Conservation (phyloP, 2,888 invertebrate species). For the Opisthograptis luteolata region DNA sequence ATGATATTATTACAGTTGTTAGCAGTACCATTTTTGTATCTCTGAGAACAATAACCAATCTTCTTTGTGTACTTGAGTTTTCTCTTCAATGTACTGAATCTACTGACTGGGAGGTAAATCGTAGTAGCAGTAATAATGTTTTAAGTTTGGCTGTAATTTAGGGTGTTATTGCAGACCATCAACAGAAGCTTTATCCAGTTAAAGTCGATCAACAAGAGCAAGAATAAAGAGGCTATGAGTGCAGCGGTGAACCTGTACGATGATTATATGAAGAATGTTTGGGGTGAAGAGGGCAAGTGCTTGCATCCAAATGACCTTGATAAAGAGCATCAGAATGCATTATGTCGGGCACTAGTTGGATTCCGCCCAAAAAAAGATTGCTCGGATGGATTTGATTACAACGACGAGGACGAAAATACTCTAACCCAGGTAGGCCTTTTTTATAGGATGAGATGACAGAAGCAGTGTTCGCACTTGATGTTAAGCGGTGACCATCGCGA, state of each 20-base stretch:
- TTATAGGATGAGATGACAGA: no score
- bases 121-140: no score
- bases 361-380: conserved; percentile 62
- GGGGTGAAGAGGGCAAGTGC: not conserved
- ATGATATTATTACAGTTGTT: no score
- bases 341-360: conserved; percentile 92
- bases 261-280: not conserved
- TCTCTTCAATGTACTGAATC: no score
- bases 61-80: no score
- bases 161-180: conserved; percentile 2
- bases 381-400: conserved; percentile 85
- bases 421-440: not conserved
- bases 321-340: not conserved
- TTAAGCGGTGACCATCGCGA: no score
- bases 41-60: no score
- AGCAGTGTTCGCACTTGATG: no score
- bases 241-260: conserved; percentile 2
- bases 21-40: no score
- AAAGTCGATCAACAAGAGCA: conserved; percentile 7
- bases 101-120: no score
- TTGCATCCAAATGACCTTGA: conserved; percentile 8
- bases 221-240: not conserved
- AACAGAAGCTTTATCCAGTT: not conserved
- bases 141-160: no score
- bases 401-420: conserved; percentile 40